Percentiles rank a stretch among this genome's conserved stretches.
Evolutionary conservation across 2,888 invertebrate species (phyloP).

Genomic region (Drosophila yooni): DNA sequence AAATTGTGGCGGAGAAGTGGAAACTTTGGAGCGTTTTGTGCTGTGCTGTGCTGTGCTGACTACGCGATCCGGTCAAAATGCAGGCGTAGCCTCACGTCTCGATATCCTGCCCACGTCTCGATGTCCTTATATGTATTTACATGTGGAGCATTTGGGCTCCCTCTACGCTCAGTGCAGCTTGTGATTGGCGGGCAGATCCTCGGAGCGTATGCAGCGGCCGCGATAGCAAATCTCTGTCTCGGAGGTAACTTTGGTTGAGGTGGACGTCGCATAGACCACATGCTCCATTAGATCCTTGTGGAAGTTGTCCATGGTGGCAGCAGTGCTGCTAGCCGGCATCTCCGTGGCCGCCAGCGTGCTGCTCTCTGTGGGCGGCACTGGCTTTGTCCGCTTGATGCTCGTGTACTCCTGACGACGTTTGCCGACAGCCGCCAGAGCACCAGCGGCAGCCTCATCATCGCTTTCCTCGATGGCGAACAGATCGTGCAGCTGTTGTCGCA

Average conservation of each 20-base stretch:
- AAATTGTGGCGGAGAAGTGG: conserved; percentile 18
- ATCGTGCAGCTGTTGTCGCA: conserved; percentile 83
- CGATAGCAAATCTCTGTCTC: conserved; percentile 95
- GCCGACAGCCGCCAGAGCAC: conserved; percentile 72
- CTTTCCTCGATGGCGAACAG: conserved; percentile 82
- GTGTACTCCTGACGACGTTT: conserved; percentile 83
- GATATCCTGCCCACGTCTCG: conserved; percentile 33
- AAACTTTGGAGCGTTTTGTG: conserved; percentile 10
- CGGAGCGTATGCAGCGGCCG: conserved; percentile 92
- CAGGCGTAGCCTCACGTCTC: conserved; percentile 19
- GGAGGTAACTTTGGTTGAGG: conserved; percentile 92
- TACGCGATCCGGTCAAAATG: conserved; percentile 14
- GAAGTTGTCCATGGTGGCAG: conserved; percentile 71
- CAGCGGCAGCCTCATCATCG: conserved; percentile 77
- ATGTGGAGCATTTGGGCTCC: conserved; percentile 35
- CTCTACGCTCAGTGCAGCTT: conserved; percentile 80
- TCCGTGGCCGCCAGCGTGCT: conserved; percentile 49
- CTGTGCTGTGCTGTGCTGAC: conserved; percentile 19
- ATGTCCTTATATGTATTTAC: conserved; percentile 66
- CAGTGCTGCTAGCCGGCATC: conserved; percentile 48
- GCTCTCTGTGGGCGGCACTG: conserved; percentile 68
- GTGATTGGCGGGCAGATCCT: conserved; percentile 83
- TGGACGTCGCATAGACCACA: conserved; percentile 87
- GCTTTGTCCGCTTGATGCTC: conserved; percentile 80
- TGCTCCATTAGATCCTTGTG: conserved; percentile 84